Conservation (phyloP, 2,113 vertebrate species). For the Ammodytes marinus region DNA sequence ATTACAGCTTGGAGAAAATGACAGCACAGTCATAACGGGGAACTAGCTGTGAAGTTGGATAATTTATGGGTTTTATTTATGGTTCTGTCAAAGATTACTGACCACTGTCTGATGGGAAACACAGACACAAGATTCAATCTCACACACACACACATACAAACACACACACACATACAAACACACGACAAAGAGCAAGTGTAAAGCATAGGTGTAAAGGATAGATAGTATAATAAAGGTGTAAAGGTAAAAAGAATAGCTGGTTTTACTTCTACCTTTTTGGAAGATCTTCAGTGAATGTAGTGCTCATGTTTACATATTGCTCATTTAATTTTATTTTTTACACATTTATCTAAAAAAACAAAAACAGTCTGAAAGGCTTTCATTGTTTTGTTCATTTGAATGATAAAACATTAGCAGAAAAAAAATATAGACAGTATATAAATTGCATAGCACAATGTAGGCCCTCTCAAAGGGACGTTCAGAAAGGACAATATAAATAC, state of each 20-base stretch:
- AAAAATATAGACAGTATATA: conserved; percentile 11
- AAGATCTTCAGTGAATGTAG: background rate
- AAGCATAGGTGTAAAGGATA: background rate
- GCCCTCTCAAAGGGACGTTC: conserved; percentile 63
- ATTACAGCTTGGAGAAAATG: background rate
- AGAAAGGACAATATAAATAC: conserved; percentile 71
- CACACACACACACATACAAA: conserved; percentile 22
- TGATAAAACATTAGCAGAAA: conserved; percentile 44
- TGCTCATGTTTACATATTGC: conserved; percentile 16
- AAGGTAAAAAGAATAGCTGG: background rate
- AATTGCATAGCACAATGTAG: conserved; percentile 65
- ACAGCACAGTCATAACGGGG: conserved; percentile 48
- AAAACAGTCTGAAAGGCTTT: conserved; percentile 50
- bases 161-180: conserved; percentile 2
- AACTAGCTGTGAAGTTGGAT: conserved; percentile 55
- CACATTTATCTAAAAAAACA: conserved; percentile 34
- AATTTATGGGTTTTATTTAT: conserved; percentile 62
- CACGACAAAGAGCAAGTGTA: background rate
- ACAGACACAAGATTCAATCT: conserved; percentile 41
- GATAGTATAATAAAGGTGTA: no score
- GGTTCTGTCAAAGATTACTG: conserved; percentile 65
- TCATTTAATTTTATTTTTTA: conserved; percentile 24
- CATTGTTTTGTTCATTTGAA: conserved; percentile 44
- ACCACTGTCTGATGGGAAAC: conserved; percentile 60
- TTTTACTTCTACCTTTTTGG: background rate